Base-by-base conservation (phyloP, 2,797 vertebrate species). In the Florisuga fusca region DNA sequence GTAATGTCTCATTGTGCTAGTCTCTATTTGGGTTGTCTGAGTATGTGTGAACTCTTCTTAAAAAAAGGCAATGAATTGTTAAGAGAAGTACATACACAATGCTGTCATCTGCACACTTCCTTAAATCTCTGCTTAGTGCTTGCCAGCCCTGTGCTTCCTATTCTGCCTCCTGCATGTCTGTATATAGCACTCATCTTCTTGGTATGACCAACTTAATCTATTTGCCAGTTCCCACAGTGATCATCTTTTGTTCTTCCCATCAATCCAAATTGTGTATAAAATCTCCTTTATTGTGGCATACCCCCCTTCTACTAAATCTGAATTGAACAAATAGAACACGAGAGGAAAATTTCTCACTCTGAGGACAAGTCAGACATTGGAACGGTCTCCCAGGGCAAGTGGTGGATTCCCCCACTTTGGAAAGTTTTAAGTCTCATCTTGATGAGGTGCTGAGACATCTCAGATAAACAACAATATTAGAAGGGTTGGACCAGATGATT, bases 1-100 rank as follows among this genome's bases (percentile, higher is more conserved):
- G 64, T 71, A 29, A 59, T 25, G n/a, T 80, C 84, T 94, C 75
- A 72, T 92, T 95, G 90, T 90, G 72, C 2, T n/a, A 77, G 64
- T 77, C 77, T 77, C 48, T 95, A 46, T 89, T 94, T 93, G 75
- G 54, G 84, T 11, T 95, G 54, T 31, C 62, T 92, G 79, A 72
- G 53, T 57, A 93, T 19, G 87, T 94, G 95, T 85, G 87, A 95
- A 93, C 57, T 64, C 31, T n/a, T 81, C 50, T 23, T 6, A 3
- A 41, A 64, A 78, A 51, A 89, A 92, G 50, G 36, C 87, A 95
- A 31, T 22, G 54, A 80, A 84, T 72, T 75, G 63, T 83, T 75
- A 66, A 21, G 15, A 69, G 62, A 62, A 62, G 50, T 43, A 68
- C 0, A 0, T 58, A 53, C 64, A 46, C 36, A 76, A 87, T 87